A percentile compares a stretch with the other conserved stretches of the same genome.
phyloP scores from a whole-genome alignment of 2,797 vertebrate genomes.

The Acipenser ruthenus region DNA sequence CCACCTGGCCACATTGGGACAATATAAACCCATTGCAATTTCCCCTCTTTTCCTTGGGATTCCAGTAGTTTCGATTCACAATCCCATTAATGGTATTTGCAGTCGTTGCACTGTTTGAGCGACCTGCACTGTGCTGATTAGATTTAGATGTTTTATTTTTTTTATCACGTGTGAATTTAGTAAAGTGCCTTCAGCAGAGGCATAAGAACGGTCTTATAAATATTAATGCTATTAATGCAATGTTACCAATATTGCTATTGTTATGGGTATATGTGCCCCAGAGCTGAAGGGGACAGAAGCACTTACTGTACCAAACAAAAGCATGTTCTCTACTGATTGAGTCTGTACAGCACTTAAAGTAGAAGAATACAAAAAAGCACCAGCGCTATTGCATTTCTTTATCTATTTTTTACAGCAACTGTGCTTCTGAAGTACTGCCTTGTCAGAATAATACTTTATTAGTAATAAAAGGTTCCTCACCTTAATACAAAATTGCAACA shows the following conservation, averaged over 20 bases:
- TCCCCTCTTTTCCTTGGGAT: too few relatives aligned
- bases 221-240: constrained; percentile 39
- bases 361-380: too few relatives aligned
- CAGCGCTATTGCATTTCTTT: too few relatives aligned
- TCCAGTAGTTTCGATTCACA: constrained; percentile 8
- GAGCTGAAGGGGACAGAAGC: background rate
- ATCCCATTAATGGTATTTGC: constrained; percentile 42
- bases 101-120: constrained; percentile 33
- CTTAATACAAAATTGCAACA: too few relatives aligned
- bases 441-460: too few relatives aligned
- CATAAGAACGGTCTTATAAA: constrained; percentile 34
- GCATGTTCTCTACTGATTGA: background rate
- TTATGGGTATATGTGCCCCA: background rate
- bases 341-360: too few relatives aligned
- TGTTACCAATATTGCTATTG: background rate
- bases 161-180: background rate
- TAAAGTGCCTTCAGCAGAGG: constrained; percentile 28
- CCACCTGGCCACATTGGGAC: too few relatives aligned
- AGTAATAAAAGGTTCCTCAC: too few relatives aligned
- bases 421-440: too few relatives aligned
- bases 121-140: constrained; percentile 2
- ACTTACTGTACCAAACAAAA: background rate
- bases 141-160: background rate
- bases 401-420: too few relatives aligned
- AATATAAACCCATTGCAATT: too few relatives aligned